Evolutionary conservation across 2,888 invertebrate species (phyloP).

Genomic region (Callyntrura sp.): DNA sequence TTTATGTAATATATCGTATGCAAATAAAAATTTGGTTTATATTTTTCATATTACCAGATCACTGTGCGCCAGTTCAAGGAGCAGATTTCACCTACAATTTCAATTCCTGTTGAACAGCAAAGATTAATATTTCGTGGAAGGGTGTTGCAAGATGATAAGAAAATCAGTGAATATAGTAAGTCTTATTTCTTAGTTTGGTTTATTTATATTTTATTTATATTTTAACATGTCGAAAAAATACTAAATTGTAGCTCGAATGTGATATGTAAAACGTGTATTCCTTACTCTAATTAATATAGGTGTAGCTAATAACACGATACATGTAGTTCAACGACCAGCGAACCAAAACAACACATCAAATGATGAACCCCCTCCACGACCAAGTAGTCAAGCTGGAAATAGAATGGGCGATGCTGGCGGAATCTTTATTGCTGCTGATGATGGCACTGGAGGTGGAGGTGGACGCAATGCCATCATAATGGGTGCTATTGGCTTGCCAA

Average conservation of each 20-base stretch:
- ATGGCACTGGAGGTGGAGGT: slow-evolving; percentile 44
- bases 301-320: slow-evolving; percentile 87
- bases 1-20: slow-evolving; percentile 20
- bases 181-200: neutral
- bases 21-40: slow-evolving; percentile 27
- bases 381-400: slow-evolving; percentile 62
- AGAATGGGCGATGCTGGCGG: slow-evolving; percentile 76
- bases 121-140: slow-evolving; percentile 98
- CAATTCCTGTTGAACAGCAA: slow-evolving; percentile 93
- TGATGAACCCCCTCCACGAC: slow-evolving; percentile 77
- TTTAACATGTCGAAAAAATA: too few relatives aligned
- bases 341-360: slow-evolving; percentile 79
- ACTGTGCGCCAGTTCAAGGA: slow-evolving; percentile 92
- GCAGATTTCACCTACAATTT: slow-evolving; percentile 91
- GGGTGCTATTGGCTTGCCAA: slow-evolving; percentile 80
- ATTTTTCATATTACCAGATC: neutral
- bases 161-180: slow-evolving; percentile 93
- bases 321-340: slow-evolving; percentile 86
- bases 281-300: too few relatives aligned
- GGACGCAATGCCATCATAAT: slow-evolving; percentile 80
- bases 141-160: slow-evolving; percentile 95
- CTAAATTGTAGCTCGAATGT: too few relatives aligned
- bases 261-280: too few relatives aligned
- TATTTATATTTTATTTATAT: neutral
- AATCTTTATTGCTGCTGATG: slow-evolving; percentile 77